Conservation (phyloP, 2,888 invertebrate species). For the Masnerella sp. region DNA sequence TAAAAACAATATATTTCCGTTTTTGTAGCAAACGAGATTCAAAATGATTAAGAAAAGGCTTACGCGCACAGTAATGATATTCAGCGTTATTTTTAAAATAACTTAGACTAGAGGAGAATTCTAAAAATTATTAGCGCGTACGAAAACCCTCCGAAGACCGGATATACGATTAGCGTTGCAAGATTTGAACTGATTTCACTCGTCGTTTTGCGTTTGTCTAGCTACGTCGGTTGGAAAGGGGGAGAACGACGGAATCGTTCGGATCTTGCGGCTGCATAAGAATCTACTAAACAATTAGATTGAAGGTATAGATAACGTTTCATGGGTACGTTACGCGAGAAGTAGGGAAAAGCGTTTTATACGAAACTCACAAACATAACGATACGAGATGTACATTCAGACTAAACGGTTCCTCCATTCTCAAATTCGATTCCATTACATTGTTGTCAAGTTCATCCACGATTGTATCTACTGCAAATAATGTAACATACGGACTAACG, state of each 20-base stretch:
- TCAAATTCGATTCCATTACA: constrained; percentile 44
- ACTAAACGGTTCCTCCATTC: constrained; percentile 60
- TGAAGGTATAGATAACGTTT: constrained; percentile 22
- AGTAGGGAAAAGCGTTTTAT: constrained; percentile 44
- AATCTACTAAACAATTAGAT: constrained; percentile 34
- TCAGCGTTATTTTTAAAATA: constrained; percentile 11
- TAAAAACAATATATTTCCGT: constrained; percentile 32
- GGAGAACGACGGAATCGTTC: no score
- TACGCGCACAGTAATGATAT: neutral
- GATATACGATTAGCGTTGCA: no score
- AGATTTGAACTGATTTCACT: no score
- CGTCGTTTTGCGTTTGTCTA: no score
- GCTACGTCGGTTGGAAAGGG: no score
- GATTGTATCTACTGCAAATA: constrained; percentile 56
- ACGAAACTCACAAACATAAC: constrained; percentile 51
- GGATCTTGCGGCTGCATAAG: no score
- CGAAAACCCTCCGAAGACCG: constrained; percentile 43
- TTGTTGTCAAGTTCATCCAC: constrained; percentile 48
- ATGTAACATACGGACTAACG: constrained; percentile 49
- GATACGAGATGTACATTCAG: constrained; percentile 50
- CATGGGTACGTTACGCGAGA: constrained; percentile 11
- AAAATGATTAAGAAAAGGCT: constrained; percentile 1
- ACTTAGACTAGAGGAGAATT: constrained; percentile 15
- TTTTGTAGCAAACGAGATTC: neutral
- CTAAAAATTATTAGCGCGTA: constrained; percentile 6